Percentiles rank a stretch among this genome's conserved stretches.
Evolutionary conservation across 2,113 vertebrate species (phyloP).

Genomic region (Proterorhinus semilunaris): DNA sequence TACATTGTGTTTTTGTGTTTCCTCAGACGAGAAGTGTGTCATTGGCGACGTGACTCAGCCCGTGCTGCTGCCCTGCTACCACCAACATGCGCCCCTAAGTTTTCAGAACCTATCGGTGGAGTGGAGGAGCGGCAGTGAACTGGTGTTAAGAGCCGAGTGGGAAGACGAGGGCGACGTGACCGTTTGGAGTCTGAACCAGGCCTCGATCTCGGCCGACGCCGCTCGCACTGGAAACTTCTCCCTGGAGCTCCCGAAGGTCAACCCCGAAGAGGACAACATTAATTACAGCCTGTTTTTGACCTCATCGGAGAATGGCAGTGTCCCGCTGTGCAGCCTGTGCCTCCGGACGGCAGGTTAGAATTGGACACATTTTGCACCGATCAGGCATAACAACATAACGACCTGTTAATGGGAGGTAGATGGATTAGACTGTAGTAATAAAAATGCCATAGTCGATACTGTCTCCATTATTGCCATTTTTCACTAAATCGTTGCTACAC

Average conservation of each 20-base stretch:
- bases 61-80: constrained; percentile 57
- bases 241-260: constrained; percentile 41
- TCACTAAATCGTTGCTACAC: no score
- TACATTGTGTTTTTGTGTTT: background rate
- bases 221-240: constrained; percentile 56
- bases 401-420: background rate
- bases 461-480: no score
- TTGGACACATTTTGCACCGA: background rate
- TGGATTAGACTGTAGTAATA: no score
- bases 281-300: constrained; percentile 53
- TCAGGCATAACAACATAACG: background rate
- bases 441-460: no score
- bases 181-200: constrained; percentile 19
- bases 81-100: constrained; percentile 5
- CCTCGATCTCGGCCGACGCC: constrained; percentile 30
- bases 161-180: constrained; percentile 1
- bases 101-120: constrained; percentile 46
- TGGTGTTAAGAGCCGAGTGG: constrained; percentile 52
- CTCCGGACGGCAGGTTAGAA: constrained; percentile 63
- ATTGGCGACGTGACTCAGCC: constrained; percentile 43
- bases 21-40: constrained; percentile 52
- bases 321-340: constrained; percentile 52
- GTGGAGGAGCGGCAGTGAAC: constrained; percentile 54
- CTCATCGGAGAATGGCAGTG: constrained; percentile 16
- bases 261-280: constrained; percentile 1